Percentiles rank a stretch among this genome's conserved stretches.
phyloP scores from a whole-genome alignment of 2,797 vertebrate species.

The Phoxinus dragarum region DNA sequence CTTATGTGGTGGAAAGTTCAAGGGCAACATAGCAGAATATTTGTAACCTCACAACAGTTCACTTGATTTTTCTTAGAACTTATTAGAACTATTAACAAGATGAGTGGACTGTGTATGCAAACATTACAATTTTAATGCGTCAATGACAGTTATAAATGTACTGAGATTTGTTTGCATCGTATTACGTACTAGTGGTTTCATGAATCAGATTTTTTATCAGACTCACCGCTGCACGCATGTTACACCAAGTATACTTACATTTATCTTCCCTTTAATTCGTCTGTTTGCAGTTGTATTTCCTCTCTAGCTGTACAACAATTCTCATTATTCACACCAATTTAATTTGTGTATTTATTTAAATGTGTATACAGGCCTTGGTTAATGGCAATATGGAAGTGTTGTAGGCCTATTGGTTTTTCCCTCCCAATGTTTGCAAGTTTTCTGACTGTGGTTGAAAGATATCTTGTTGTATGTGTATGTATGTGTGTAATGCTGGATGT shows the following conservation, averaged over 20 bases:
- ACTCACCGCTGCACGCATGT: too few species aligned
- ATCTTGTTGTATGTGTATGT: slow-evolving; percentile 31
- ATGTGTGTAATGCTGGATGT: slow-evolving; percentile 62
- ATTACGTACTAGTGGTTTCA: neutral
- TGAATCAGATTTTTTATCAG: neutral
- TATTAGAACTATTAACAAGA: neutral
- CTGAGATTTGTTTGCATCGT: neutral
- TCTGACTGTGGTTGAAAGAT: neutral
- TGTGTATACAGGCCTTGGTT: neutral
- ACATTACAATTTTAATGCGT: neutral
- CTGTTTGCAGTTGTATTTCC: neutral
- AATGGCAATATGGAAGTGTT: neutral
- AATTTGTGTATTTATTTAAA: neutral
- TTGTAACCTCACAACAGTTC: neutral
- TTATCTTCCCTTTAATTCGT: neutral
- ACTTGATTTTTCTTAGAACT: neutral
- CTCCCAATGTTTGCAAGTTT: neutral
- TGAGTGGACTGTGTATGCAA: neutral
- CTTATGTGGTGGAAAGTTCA: neutral
- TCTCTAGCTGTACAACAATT: neutral
- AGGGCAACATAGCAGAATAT: neutral
- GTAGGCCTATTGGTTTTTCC: neutral
- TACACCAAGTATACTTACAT: too few species aligned
- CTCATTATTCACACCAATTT: neutral
- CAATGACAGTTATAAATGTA: too few species aligned